Percentiles rank a stretch among this genome's conserved stretches.
phyloP scores from a whole-genome alignment of 2,888 invertebrate genomes.

The Epistrophe eligans region DNA sequence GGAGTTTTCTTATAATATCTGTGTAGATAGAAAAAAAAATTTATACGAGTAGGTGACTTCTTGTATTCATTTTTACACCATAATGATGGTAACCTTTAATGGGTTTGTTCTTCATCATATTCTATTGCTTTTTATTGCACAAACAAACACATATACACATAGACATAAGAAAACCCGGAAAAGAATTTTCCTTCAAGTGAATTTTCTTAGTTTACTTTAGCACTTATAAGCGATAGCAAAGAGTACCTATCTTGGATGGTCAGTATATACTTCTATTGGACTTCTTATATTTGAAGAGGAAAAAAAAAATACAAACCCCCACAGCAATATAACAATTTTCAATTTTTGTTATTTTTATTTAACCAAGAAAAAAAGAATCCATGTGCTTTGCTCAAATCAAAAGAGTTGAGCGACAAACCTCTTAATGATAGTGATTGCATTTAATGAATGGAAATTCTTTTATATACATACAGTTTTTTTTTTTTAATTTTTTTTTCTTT shows the following conservation, averaged over 20 bases:
- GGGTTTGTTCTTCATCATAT: conserved; percentile 38
- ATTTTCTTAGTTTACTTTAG: conserved; percentile 1
- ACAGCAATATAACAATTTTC: not conserved
- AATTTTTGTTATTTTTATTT: conserved; percentile 25
- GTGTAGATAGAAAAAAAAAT: not conserved
- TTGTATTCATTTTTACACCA: conserved; percentile 67
- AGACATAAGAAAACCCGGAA: conserved; percentile 55
- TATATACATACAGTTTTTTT: not conserved
- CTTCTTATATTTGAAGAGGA: not conserved
- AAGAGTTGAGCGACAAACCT: conserved; percentile 63
- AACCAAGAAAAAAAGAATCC: conserved; percentile 21
- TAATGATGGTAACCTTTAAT: conserved; percentile 45
- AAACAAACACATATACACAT: not conserved
- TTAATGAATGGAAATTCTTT: conserved; percentile 59
- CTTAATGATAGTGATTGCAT: conserved; percentile 67
- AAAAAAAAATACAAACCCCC: not conserved
- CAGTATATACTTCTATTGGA: not conserved
- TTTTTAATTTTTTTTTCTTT: conserved; percentile 5
- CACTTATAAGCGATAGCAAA: conserved; percentile 29
- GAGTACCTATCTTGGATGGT: not conserved
- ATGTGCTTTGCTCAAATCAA: conserved; percentile 21
- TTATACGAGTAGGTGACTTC: conserved; percentile 53
- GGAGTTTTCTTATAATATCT: conserved; percentile 4
- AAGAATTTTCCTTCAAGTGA: conserved; percentile 52
- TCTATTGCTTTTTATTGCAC: not conserved